A percentile compares a stretch with the other conserved stretches of the same genome.
phyloP scores from a whole-genome alignment of 2,797 vertebrate genomes.

The Avahi laniger region DNA sequence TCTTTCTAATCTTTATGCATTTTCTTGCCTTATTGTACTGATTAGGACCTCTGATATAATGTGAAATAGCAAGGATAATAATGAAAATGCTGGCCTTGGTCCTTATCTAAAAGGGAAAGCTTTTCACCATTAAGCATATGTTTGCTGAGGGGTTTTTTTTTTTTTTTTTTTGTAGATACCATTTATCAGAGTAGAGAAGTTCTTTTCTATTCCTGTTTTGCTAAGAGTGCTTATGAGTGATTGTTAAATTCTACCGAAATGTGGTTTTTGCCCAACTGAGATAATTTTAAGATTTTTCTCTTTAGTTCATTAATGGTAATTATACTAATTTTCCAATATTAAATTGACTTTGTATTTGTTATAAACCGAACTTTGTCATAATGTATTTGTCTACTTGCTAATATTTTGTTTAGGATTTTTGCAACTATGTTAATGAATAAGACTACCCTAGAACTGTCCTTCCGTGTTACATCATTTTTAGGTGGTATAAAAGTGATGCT shows the following conservation, averaged over 20 bases:
- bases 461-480: background rate
- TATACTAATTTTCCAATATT: background rate
- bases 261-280: background rate
- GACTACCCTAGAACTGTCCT: background rate
- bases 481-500: background rate
- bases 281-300: background rate
- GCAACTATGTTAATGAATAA: background rate
- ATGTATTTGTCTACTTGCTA: background rate
- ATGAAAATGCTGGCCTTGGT: background rate
- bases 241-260: background rate
- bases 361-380: background rate
- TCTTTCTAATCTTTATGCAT: background rate
- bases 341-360: background rate
- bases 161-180: background rate
- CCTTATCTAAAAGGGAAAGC: background rate
- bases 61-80: background rate
- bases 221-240: background rate
- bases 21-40: background rate
- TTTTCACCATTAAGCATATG: background rate
- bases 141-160: background rate
- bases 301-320: background rate
- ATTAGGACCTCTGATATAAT: background rate
- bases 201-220: background rate
- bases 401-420: background rate
- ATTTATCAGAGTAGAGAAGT: background rate